Conservation (phyloP, 2,113 vertebrate genomes). For the Eulemur macaco region DNA sequence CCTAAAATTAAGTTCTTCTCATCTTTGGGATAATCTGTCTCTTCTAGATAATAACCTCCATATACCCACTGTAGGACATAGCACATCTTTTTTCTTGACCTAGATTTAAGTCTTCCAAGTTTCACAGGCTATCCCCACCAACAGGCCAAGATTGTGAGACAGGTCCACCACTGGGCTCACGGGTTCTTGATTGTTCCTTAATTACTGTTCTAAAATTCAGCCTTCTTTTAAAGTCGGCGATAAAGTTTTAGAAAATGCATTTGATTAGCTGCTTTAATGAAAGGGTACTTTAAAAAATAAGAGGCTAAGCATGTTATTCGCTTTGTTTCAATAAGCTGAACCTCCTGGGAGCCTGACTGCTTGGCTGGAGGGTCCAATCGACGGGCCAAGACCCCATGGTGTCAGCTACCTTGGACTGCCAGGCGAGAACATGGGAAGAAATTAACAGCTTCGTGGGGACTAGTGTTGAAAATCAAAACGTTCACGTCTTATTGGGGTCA, state of each 20-base stretch:
- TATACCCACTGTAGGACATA: neutral
- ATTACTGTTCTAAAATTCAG: conserved; percentile 31
- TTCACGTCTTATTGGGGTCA: neutral
- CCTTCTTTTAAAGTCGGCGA: conserved; percentile 37
- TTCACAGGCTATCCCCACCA: neutral
- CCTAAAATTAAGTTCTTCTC: conserved; percentile 7
- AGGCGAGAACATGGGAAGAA: neutral
- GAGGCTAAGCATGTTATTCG: conserved; percentile 14
- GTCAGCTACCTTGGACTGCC: neutral
- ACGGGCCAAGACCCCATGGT: too few species aligned
- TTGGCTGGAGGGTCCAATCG: neutral
- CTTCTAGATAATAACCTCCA: neutral
- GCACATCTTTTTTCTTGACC: neutral
- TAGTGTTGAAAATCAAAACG: conserved; percentile 14
- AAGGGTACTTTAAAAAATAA: conserved; percentile 7
- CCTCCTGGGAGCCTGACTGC: neutral
- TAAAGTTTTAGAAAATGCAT: conserved; percentile 43
- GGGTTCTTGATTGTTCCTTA: conserved; percentile 19
- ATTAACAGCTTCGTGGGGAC: neutral
- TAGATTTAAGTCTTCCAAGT: neutral
- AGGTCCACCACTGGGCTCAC: neutral
- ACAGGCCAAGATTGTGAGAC: neutral
- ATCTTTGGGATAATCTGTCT: neutral
- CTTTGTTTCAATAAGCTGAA: conserved; percentile 39
- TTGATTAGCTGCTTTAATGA: conserved; percentile 41